phyloP scores from a whole-genome alignment of 1,140 invertebrate species.

The Cherax quadricarinatus region DNA sequence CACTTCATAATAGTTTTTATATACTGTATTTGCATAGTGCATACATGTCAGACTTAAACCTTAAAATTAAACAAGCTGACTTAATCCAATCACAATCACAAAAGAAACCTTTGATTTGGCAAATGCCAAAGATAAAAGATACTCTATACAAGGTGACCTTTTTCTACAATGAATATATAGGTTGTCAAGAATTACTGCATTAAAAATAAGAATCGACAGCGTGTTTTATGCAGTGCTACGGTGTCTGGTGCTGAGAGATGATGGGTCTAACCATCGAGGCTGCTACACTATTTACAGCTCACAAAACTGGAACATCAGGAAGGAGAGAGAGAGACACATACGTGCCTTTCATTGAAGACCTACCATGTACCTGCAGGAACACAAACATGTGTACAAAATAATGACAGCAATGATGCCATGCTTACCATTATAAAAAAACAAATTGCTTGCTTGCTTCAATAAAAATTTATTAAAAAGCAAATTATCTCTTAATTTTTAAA shows the following conservation, averaged over 20 bases:
- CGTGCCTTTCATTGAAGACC: slow-evolving; percentile 16
- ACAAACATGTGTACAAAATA: not conserved
- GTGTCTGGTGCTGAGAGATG: slow-evolving; percentile 14
- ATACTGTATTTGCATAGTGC: slow-evolving; percentile 18
- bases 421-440: no score
- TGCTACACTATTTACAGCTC: slow-evolving; percentile 23
- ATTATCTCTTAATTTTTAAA: no score
- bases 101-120: slow-evolving; percentile 2
- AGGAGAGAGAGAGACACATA: slow-evolving; percentile 12
- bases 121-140: slow-evolving; percentile 5
- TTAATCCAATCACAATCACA: not conserved
- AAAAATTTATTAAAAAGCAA: no score
- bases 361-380: slow-evolving; percentile 40
- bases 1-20: slow-evolving; percentile 2
- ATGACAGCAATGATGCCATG: not conserved
- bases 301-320: slow-evolving; percentile 19
- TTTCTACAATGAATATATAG: not conserved
- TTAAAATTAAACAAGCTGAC: not conserved
- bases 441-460: no score
- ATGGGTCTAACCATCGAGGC: slow-evolving; percentile 1
- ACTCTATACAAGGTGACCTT: not conserved
- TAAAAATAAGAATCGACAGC: not conserved
- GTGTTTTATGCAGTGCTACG: not conserved
- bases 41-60: slow-evolving; percentile 1
- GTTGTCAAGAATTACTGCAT: not conserved